Conservation (phyloP, 2,797 vertebrate genomes). For the Melanogrammus aeglefinus region DNA sequence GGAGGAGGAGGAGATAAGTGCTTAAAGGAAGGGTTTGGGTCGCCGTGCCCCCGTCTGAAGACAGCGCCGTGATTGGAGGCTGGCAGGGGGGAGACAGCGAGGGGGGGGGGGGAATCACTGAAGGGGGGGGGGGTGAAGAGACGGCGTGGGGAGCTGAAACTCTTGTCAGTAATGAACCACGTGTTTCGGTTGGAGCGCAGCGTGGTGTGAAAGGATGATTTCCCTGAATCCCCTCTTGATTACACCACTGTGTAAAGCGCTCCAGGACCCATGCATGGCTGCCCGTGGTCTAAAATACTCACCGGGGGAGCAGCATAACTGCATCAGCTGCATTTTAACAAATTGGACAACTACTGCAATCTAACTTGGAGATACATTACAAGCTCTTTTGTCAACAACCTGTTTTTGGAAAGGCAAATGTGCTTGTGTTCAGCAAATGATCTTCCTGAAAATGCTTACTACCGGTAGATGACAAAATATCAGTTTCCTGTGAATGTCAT, state of each 20-base stretch:
- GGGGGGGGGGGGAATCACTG: too few species aligned
- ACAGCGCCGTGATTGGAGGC: conserved; percentile 29
- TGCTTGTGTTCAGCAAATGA: not conserved
- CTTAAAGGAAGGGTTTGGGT: conserved; percentile 58
- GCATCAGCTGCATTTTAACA: conserved; percentile 8
- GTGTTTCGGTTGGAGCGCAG: conserved; percentile 38
- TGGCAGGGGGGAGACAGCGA: not conserved
- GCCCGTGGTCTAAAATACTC: conserved; percentile 5
- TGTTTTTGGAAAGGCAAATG: not conserved
- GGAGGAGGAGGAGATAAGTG: conserved; percentile 56
- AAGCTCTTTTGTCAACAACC: not conserved
- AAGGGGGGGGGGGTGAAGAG: conserved; percentile 17
- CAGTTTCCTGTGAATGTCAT: not conserved
- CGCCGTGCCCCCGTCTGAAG: conserved; percentile 62
- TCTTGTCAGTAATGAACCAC: conserved; percentile 54
- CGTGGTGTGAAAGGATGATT: conserved; percentile 33
- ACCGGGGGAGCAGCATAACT: conserved; percentile 20
- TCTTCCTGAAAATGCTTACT: not conserved
- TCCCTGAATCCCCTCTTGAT: conserved; percentile 28
- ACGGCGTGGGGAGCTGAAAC: conserved; percentile 41
- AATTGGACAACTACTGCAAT: not conserved
- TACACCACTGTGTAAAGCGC: conserved; percentile 32
- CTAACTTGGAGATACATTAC: conserved; percentile 27
- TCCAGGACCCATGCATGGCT: conserved; percentile 12
- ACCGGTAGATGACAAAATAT: not conserved